phyloP scores from a whole-genome alignment of 2,113 vertebrate species.

The Galemys pyrenaicus region DNA sequence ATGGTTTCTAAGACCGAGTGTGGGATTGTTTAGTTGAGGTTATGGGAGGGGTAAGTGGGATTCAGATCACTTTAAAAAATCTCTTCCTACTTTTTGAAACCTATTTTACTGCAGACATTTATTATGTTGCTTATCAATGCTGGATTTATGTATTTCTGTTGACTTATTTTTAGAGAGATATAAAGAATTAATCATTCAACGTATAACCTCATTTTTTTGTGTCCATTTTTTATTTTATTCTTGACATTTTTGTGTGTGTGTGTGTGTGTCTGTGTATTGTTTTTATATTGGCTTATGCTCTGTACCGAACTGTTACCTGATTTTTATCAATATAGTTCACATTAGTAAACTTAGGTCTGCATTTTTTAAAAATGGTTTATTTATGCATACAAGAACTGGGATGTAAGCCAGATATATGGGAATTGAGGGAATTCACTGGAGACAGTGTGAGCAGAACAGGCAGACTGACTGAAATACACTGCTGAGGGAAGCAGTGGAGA shows the following conservation, averaged over 20 bases:
- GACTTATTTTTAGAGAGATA: background rate
- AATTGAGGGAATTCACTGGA: too few species aligned
- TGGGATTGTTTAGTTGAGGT: background rate
- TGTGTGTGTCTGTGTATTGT: background rate
- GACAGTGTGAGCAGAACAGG: too few species aligned
- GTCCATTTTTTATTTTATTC: background rate
- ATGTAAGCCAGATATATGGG: too few species aligned
- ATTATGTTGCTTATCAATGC: constrained; percentile 31
- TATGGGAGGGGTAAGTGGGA: background rate
- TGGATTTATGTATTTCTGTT: background rate
- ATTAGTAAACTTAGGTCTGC: background rate
- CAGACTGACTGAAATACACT: too few species aligned
- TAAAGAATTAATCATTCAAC: background rate
- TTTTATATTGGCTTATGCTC: background rate
- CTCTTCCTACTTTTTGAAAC: background rate
- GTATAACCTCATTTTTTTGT: background rate
- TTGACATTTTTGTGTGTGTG: constrained; percentile 10
- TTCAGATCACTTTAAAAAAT: constrained; percentile 11
- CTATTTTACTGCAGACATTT: background rate
- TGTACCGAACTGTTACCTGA: background rate
- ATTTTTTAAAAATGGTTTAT: too few species aligned
- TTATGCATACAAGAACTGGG: too few species aligned
- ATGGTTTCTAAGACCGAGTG: background rate
- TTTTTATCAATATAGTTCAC: constrained; percentile 1
- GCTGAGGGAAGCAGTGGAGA: too few species aligned